Evolutionary conservation across 37 sponge, comb jelly and placozoan species (phyloP), one percentile per base, ranked within the genome.

Genomic region (Aphrocallistes beatrix): DNA sequence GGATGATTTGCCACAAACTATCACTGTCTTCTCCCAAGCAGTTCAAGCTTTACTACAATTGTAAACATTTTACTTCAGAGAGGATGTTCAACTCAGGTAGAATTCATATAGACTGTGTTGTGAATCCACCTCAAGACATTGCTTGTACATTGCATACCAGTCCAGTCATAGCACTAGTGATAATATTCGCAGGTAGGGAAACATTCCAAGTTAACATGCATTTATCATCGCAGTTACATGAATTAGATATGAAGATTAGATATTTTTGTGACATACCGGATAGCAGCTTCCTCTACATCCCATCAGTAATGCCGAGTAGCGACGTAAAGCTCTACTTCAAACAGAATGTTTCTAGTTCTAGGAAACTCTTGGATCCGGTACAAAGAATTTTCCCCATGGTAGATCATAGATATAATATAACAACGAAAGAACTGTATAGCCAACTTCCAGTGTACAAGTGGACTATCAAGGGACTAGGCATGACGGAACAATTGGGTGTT

Each of bases 1-100:
- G 75, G 75, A 60, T 60, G 75, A 60, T 60, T 30, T 60, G 75
- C n/a, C 75, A 60, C n/a, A 60, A 60, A 60, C n/a, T 60, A 30
- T 28, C 75, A 60, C 75, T 32, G 28, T 25, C n/a, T 8, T 60
- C 75, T 25, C 75, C 75, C 34, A 21, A 60, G n/a, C 34, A 32
- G 75, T 32, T 60, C 3, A 60, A 60, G n/a, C 34, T 60, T 6
- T 60, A 19, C 34, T 30, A 60, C 75, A 60, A 13, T 28, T 60
- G 75, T 13, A 19, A 30, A 3, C 75, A 60, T 13, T 30, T 60
- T 6, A 60, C 75, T 25, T 60, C 75, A 3, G 75, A 60, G 21
- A 60, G n/a, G 75, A 60, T 30, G n/a, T 19, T 60, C 3, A 30
- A 60, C 21, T 25, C 34, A 25, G 75, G n/a, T 30, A 60, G 3